Evolutionary conservation across 1,140 invertebrate species (phyloP).

Genomic region (Zelostemma sp.): DNA sequence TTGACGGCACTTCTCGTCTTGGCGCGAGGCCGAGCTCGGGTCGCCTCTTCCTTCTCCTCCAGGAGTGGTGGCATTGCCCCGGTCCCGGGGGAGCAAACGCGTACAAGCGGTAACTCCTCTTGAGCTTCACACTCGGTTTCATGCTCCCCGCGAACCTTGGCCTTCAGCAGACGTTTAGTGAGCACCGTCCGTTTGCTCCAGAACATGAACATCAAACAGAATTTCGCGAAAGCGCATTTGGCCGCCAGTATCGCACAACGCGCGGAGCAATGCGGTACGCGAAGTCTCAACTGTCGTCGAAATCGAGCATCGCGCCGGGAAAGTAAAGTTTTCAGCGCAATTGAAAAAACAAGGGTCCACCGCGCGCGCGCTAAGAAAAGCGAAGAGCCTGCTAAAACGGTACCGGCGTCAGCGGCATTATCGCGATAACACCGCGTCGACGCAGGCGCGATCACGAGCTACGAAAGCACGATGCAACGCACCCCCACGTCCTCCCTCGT

Average conservation of each 20-base stretch:
- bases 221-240: constrained; percentile 71
- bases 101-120: constrained; percentile 52
- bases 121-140: constrained; percentile 70
- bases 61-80: constrained; percentile 3
- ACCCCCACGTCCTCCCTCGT: background rate
- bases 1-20: background rate
- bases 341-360: background rate
- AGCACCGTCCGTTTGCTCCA: constrained; percentile 76
- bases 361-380: background rate
- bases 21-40: constrained; percentile 4
- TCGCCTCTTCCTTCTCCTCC: constrained; percentile 12
- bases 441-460: constrained; percentile 2
- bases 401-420: background rate
- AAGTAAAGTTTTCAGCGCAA: no score
- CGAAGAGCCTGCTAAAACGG: background rate
- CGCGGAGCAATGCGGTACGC: no score
- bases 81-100: constrained; percentile 43
- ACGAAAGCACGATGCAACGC: background rate
- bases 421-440: background rate
- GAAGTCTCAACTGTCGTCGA: no score
- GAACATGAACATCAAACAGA: constrained; percentile 80
- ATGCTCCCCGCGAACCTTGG: constrained; percentile 70
- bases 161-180: constrained; percentile 78
- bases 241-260: constrained; percentile 67
- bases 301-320: no score